These are phyloP conservation scores for Chondrosia reniformis DNA, from an alignment of 37 sponge, comb jelly and placozoan species.

Conservation along the genomic window DNA sequence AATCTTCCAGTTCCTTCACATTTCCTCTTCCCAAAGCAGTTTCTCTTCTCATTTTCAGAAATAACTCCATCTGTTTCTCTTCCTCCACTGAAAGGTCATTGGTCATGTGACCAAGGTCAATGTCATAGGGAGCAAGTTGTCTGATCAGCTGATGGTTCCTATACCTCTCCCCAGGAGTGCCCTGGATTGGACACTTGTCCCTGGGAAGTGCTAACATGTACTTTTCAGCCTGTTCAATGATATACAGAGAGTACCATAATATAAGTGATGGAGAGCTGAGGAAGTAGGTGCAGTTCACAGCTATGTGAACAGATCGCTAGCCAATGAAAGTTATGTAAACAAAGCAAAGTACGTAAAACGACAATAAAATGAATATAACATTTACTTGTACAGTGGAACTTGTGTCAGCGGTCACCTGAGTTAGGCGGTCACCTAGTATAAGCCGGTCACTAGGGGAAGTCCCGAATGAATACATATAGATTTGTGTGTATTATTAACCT, in stretches of 20 bases:
- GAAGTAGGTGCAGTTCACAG: too few species aligned
- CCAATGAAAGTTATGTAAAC: too few species aligned
- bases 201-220: slow-evolving; percentile 70
- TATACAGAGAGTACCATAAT: background rate
- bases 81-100: slow-evolving; percentile 61
- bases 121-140: slow-evolving; percentile 91
- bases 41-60: slow-evolving; percentile 63
- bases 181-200: slow-evolving; percentile 68
- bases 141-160: slow-evolving; percentile 82
- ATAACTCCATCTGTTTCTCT: slow-evolving; percentile 74
- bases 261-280: too few species aligned
- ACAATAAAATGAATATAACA: too few species aligned
- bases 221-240: slow-evolving; percentile 29
- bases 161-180: slow-evolving; percentile 69
- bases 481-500: too few species aligned
- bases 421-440: too few species aligned
- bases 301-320: too few species aligned
- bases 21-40: slow-evolving; percentile 54
- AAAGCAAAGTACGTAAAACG: too few species aligned
- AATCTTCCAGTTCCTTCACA: slow-evolving; percentile 33
- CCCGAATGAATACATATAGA: too few species aligned
- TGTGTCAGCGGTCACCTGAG: too few species aligned
- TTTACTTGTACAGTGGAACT: too few species aligned
- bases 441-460: too few species aligned
- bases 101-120: slow-evolving; percentile 42